These are phyloP conservation scores for Orycteropus afer DNA, from an alignment of 2,113 vertebrate genomes.

Conservation along the genomic window DNA sequence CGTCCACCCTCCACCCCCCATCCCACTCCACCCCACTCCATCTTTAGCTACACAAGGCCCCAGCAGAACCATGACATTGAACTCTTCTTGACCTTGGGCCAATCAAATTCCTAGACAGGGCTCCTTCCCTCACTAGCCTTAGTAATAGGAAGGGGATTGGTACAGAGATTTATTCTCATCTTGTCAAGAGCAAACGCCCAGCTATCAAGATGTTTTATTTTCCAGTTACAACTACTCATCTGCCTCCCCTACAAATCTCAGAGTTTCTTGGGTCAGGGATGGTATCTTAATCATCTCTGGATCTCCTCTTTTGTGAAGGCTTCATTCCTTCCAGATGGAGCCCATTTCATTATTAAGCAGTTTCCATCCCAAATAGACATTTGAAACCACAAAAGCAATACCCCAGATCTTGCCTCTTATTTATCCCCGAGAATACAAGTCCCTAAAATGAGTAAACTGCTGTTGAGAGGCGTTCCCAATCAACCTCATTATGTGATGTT, in stretches of 20 bases:
- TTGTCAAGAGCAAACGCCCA: neutral
- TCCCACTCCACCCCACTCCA: neutral
- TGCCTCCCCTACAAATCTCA: neutral
- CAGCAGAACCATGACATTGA: neutral
- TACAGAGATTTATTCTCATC: neutral
- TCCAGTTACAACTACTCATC: neutral
- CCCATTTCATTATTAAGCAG: neutral
- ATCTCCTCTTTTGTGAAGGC: neutral
- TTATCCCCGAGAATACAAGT: neutral
- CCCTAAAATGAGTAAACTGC: neutral
- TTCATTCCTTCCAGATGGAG: neutral
- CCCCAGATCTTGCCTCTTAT: neutral
- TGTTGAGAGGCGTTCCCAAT: neutral
- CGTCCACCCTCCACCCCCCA: neutral
- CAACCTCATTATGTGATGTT: neutral
- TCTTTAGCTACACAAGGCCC: neutral
- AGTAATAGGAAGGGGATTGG: neutral
- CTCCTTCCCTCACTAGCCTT: neutral
- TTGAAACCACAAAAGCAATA: neutral
- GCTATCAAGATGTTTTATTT: neutral
- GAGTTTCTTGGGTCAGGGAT: neutral
- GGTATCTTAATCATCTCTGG: neutral
- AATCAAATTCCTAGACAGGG: neutral
- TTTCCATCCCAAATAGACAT: slow-evolving; percentile 16
- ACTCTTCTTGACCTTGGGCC: neutral